Evolutionary conservation across 2,888 invertebrate genomes (phyloP), one percentile per base, ranked within the genome.

Genomic region (Mesoligia furuncula): DNA sequence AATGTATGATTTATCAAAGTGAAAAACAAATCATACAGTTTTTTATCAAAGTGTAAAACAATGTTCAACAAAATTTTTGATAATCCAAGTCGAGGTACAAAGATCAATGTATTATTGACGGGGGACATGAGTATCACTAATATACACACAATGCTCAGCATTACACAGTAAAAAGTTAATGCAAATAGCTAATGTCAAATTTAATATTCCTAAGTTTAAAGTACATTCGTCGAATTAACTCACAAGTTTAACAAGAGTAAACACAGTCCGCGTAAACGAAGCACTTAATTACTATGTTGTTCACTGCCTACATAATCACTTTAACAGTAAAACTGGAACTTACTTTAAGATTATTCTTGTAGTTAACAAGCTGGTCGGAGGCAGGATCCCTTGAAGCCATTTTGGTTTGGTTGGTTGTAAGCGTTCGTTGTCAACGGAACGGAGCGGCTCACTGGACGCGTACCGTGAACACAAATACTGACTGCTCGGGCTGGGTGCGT

Each of bases 351-450:
- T 92, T 91, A 89, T 97, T 97, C 92, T 97, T 98, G 93, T 95
- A 98, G 84, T 97, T 95, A 85, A 96, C 95, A 74, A 98, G 96
- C 93, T 98, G 98, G 87, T 98, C 97, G 61, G 97, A 89, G 42
- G 98, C 97, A 70, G 97, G 97, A 87, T 97, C 97, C 85, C 98
- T 97, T 83, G 95, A 95, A 86, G 97, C 91, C 93, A 93, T 93
- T 87, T 90, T 90, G 78, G 75, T 79, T 73, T 36, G 68, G 4
- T 62, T 69, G 39, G 59, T 74, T 80, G 65, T 36, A 79, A 73
- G 73, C 79, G 84, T 80, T 67, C 70, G 73, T 73, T 75, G 75
- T 72, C 67, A 59, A 66, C 66, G 77, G 70, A 57, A 88, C 91
- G 91, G 91, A 93, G 93, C 93, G 91, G 92, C 95, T 87, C 94